phyloP scores from a whole-genome alignment of 2,113 vertebrate genomes.

The Tursiops truncatus region DNA sequence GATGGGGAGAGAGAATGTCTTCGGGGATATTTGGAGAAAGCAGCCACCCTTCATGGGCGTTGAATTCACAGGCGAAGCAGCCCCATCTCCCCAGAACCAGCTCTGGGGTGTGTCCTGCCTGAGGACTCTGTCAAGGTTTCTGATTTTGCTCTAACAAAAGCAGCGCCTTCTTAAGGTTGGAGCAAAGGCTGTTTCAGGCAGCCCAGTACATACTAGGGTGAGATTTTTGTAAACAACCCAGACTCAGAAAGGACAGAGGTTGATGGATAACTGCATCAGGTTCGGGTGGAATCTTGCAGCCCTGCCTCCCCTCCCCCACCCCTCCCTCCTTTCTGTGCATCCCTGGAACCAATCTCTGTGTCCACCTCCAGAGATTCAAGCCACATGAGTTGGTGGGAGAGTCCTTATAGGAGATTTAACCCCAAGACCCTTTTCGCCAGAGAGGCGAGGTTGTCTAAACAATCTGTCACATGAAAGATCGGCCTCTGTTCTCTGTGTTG shows the following conservation, averaged over 20 bases:
- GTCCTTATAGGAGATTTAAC: neutral
- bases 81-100: neutral
- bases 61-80: neutral
- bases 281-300: neutral
- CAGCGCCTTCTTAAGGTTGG: neutral
- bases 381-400: neutral
- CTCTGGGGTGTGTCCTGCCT: neutral
- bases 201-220: neutral
- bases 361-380: neutral
- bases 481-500: neutral
- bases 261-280: constrained; percentile 53
- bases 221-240: constrained; percentile 43
- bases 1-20: neutral
- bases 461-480: constrained; percentile 49
- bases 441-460: constrained; percentile 59
- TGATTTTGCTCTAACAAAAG: constrained; percentile 28
- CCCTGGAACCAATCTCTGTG: neutral
- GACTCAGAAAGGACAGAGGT: constrained; percentile 23
- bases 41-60: neutral
- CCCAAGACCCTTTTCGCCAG: constrained; percentile 1
- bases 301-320: neutral
- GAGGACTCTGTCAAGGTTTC: neutral
- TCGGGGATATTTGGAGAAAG: neutral
- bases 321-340: too few species aligned
- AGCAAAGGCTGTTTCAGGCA: neutral